Evolutionary conservation across 2,888 invertebrate species (phyloP).

Genomic region (Geophilus truncorum): DNA sequence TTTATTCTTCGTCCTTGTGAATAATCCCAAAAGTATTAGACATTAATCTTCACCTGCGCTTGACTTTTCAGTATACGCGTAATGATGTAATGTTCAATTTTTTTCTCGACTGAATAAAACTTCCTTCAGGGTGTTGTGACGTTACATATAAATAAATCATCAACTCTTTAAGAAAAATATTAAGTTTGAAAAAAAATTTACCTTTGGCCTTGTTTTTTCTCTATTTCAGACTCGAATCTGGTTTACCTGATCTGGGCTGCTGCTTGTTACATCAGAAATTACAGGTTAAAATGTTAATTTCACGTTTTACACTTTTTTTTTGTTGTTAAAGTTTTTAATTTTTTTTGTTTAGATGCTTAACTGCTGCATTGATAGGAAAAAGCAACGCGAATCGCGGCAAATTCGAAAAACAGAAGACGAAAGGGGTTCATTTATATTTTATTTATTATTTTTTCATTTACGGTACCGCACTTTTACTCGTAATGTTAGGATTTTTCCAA

Average conservation of each 20-base stretch:
- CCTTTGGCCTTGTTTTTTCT: conserved; percentile 22
- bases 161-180: background rate
- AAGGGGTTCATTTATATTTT: background rate
- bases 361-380: too few species aligned
- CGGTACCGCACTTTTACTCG: too few species aligned
- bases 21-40: background rate
- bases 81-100: background rate
- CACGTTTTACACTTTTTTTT: too few species aligned
- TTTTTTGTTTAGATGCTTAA: conserved; percentile 49
- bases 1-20: background rate
- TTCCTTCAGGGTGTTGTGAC: background rate
- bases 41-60: too few species aligned
- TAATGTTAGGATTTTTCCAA: too few species aligned
- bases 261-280: conserved; percentile 93
- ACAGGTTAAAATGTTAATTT: too few species aligned
- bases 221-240: conserved; percentile 65
- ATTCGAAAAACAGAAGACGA: background rate
- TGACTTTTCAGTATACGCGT: too few species aligned
- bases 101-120: too few species aligned
- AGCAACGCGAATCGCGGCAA: conserved; percentile 42
- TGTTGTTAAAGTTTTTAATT: too few species aligned
- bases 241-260: conserved; percentile 78
- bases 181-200: background rate
- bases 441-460: too few species aligned
- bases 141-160: background rate